Conservation (phyloP, 1,140 invertebrate genomes). For the Leptoteleia sp. region DNA sequence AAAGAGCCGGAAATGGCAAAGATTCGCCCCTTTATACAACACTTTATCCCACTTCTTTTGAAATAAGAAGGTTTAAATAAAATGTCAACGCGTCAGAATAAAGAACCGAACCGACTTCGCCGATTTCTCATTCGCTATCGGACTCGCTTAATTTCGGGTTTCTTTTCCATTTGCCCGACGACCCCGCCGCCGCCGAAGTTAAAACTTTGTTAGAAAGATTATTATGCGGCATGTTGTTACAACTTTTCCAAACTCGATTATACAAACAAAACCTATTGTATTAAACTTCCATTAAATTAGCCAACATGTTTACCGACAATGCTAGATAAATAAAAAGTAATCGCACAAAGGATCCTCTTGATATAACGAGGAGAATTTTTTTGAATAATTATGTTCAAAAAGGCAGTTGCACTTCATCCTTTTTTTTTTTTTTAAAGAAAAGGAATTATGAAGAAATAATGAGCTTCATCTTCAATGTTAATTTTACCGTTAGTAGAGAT, state of each 20-base stretch:
- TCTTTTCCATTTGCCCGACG: neutral
- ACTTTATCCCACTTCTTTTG: slow-evolving; percentile 47
- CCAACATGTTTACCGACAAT: slow-evolving; percentile 25
- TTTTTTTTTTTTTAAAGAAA: too few species aligned
- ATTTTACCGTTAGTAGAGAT: too few species aligned
- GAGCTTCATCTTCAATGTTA: too few species aligned
- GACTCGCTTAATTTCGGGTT: neutral
- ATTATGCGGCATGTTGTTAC: slow-evolving; percentile 21
- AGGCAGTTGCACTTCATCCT: too few species aligned
- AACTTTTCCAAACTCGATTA: slow-evolving; percentile 30
- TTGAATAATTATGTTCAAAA: too few species aligned
- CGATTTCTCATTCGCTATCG: slow-evolving; percentile 26
- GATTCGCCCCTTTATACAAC: slow-evolving; percentile 62
- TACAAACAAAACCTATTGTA: slow-evolving; percentile 39
- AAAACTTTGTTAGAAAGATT: too few species aligned
- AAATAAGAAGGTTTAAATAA: slow-evolving; percentile 50
- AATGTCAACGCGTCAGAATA: slow-evolving; percentile 15
- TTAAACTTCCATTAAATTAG: slow-evolving; percentile 31
- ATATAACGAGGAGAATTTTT: too few species aligned
- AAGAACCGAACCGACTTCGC: slow-evolving; percentile 13
- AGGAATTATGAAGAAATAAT: too few species aligned
- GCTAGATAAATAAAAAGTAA: slow-evolving; percentile 5
- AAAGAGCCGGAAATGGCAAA: slow-evolving; percentile 66
- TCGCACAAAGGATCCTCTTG: slow-evolving; percentile 3
- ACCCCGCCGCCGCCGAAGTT: too few species aligned